These are phyloP conservation scores for Sporophila hypoxantha DNA, from an alignment of 2,113 vertebrate species.

Conservation along the genomic window DNA sequence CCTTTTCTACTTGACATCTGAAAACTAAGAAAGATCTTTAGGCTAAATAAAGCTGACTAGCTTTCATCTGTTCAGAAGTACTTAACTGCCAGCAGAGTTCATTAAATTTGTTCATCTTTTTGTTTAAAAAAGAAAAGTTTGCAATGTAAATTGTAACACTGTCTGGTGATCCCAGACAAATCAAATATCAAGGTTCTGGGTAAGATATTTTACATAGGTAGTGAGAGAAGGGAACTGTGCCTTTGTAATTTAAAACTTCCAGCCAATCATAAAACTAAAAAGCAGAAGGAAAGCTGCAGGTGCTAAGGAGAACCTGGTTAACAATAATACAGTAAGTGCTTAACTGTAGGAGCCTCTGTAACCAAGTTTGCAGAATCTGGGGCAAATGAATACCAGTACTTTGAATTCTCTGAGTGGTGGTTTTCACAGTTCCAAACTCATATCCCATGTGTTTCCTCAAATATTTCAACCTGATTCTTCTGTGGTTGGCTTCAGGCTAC, in stretches of 20 bases:
- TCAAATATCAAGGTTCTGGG: not conserved
- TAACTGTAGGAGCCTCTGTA: not conserved
- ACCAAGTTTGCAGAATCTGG: not conserved
- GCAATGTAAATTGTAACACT: not conserved
- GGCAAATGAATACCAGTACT: not conserved
- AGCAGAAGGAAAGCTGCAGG: not conserved
- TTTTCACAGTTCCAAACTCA: not conserved
- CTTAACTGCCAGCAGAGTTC: not conserved
- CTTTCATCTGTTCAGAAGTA: not conserved
- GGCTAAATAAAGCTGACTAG: not conserved
- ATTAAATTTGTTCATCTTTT: not conserved
- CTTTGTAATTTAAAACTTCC: not conserved
- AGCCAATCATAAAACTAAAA: not conserved
- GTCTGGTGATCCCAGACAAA: not conserved
- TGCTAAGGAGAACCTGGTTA: not conserved
- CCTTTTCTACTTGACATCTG: not conserved
- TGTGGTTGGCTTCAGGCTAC: not conserved
- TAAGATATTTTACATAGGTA: not conserved
- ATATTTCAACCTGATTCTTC: not conserved
- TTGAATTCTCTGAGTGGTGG: not conserved
- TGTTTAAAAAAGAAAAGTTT: not conserved
- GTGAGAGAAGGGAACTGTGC: not conserved
- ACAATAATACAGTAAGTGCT: not conserved
- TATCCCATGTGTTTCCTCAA: not conserved
- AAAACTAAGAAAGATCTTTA: not conserved